Base-by-base conservation (phyloP, 2,113 vertebrate genomes). In the Strix aluco region DNA sequence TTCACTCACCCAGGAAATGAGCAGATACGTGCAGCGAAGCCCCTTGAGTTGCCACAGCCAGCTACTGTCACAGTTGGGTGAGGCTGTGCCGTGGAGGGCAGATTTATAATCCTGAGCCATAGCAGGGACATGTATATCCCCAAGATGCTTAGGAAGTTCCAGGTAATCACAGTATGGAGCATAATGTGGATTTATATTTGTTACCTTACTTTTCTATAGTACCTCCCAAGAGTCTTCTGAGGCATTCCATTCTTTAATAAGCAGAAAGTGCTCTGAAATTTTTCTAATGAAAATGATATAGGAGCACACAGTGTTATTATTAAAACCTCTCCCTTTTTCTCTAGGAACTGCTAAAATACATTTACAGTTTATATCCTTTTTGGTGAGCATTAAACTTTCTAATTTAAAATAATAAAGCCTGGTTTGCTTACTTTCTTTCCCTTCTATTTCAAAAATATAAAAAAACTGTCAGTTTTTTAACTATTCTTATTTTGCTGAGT, bases 331-430 rank as follows among this genome's bases (percentile, higher is more conserved):
- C 66, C 52, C 83, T 94, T 95, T 92, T 96, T 96, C 96, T 96
- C 93, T 73, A 78, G 89, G 91, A 97, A 86, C 92, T 71, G 87
- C 94, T 97, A 95, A 96, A 97, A 97, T 78, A 95, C 93, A 82
- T 96, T 97, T 94, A 90, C 73, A 90, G 95, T 96, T 96, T 97
- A 96, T 97, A 97, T 69, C 69, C 92, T 97, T 96, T 97, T 88
- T 85, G 91, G 92, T 92, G 85, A 96, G 83, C 92, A 81, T 90
- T 96, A 97, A 96, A 88, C 83, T 96, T 96, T 94, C 93, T 89
- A 94, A 95, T 92, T 82, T 96, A 94, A 96, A 97, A 97, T 96
- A 97, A 96, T 96, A 96, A 97, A 96, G 66, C 61, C 81, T 75
- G 16, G 66, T 86, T 96, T 95, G 86, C 79, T 82, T 74, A 3